A percentile compares a stretch with the other conserved stretches of the same genome.
These are phyloP conservation scores for Falcunculus frontatus DNA, from an alignment of 2,113 vertebrate genomes.

Conservation along the genomic window DNA sequence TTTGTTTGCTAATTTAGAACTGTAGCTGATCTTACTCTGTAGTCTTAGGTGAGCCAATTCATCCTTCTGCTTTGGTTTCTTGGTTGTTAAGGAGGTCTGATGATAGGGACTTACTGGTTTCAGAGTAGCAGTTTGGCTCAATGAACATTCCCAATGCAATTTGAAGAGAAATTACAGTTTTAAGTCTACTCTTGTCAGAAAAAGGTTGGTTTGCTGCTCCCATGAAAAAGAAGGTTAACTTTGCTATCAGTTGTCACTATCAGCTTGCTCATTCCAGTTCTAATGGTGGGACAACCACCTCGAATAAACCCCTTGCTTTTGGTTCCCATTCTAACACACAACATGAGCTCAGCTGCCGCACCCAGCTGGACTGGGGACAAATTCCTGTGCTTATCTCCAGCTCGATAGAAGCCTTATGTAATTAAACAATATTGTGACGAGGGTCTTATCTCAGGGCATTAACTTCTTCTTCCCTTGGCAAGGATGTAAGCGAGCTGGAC, in stretches of 20 bases:
- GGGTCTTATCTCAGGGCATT: constrained; percentile 59
- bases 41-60: neutral
- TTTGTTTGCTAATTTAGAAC: neutral
- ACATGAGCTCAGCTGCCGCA: constrained; percentile 51
- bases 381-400: constrained; percentile 66
- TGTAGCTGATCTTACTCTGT: neutral
- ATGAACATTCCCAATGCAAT: neutral
- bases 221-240: neutral
- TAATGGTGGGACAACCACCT: neutral
- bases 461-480: constrained; percentile 49
- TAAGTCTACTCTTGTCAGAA: neutral
- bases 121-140: neutral
- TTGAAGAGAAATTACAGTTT: neutral
- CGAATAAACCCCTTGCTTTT: neutral
- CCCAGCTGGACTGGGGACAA: constrained; percentile 49
- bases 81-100: neutral
- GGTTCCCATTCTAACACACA: constrained; percentile 1
- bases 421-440: constrained; percentile 60
- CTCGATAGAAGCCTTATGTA: constrained; percentile 37
- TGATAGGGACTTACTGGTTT: neutral
- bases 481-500: constrained; percentile 15
- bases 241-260: neutral
- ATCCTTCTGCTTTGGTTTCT: neutral
- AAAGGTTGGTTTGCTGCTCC: neutral
- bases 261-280: neutral